These are phyloP conservation scores for Cisticola juncidis DNA, from an alignment of 2,113 vertebrate genomes.

Conservation along the genomic window DNA sequence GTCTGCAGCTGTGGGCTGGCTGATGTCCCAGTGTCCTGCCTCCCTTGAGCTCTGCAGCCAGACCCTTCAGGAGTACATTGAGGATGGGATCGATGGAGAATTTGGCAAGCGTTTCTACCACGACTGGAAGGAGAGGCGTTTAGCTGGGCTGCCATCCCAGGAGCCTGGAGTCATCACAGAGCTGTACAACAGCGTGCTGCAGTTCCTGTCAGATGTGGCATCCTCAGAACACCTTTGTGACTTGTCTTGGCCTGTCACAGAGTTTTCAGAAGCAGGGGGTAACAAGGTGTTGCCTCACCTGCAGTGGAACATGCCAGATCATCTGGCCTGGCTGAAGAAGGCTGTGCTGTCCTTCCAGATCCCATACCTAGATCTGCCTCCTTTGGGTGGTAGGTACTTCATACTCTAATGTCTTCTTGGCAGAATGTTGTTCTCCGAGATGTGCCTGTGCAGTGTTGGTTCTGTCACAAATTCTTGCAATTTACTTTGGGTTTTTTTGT, in stretches of 20 bases:
- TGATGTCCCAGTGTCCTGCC: conserved; percentile 77
- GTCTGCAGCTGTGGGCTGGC: conserved; percentile 81
- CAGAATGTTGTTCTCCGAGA: accelerated
- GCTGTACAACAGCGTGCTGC: conserved; percentile 86
- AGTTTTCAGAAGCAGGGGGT: conserved; percentile 81
- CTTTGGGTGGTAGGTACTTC: conserved; percentile 70
- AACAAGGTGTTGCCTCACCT: conserved; percentile 81
- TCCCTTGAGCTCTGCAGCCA: conserved; percentile 79
- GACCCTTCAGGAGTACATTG: conserved; percentile 84
- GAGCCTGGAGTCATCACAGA: conserved; percentile 78
- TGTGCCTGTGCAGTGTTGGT: background rate
- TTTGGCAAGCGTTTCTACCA: conserved; percentile 82
- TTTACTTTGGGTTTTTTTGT: background rate
- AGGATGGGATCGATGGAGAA: conserved; percentile 79
- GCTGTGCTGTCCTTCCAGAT: conserved; percentile 87
- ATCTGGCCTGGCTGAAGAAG: conserved; percentile 85
- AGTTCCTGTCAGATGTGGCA: conserved; percentile 79
- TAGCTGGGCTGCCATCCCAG: conserved; percentile 75
- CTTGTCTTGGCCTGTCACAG: conserved; percentile 88
- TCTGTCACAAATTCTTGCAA: background rate
- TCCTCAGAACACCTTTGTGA: conserved; percentile 78
- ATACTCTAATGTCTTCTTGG: background rate
- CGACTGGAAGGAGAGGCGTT: conserved; percentile 77
- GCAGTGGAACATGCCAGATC: conserved; percentile 83
- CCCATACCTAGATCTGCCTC: conserved; percentile 81